Evolutionary conservation across 2,113 vertebrate genomes (phyloP).

Genomic region (Ciconia stormi): DNA sequence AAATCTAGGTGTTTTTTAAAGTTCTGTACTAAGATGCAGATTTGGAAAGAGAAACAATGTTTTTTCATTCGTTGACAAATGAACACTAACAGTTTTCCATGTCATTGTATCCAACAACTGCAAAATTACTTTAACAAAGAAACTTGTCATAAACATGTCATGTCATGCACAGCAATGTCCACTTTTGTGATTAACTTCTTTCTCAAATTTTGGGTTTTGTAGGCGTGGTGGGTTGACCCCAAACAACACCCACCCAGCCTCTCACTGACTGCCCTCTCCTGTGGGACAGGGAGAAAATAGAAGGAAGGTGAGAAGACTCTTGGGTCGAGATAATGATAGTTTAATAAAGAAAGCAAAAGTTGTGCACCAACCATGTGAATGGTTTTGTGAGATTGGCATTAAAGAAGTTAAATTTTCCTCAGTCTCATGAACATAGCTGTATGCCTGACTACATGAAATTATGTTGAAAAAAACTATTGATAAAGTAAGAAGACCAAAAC

Average conservation of each 20-base stretch:
- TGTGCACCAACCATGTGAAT: background rate
- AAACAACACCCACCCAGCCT: background rate
- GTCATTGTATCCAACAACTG: background rate
- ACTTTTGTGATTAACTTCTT: background rate
- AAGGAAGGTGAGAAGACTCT: background rate
- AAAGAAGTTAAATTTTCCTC: background rate
- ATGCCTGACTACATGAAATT: background rate
- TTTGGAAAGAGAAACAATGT: background rate
- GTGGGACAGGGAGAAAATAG: background rate
- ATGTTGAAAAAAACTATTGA: rapidly evolving
- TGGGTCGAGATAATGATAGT: background rate
- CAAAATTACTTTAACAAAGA: background rate
- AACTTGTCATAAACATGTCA: background rate
- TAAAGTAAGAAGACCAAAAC: background rate
- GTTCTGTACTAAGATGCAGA: background rate
- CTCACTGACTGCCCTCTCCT: background rate
- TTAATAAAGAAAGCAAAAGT: background rate
- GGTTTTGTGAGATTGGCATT: background rate
- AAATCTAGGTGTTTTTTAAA: background rate
- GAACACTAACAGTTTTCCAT: background rate
- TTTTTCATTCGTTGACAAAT: background rate
- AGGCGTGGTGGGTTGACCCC: background rate
- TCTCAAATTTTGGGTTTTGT: background rate
- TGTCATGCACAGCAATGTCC: background rate
- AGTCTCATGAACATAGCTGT: background rate